Conservation (phyloP, 2,113 vertebrate genomes). For the Chloropsis hardwickii region DNA sequence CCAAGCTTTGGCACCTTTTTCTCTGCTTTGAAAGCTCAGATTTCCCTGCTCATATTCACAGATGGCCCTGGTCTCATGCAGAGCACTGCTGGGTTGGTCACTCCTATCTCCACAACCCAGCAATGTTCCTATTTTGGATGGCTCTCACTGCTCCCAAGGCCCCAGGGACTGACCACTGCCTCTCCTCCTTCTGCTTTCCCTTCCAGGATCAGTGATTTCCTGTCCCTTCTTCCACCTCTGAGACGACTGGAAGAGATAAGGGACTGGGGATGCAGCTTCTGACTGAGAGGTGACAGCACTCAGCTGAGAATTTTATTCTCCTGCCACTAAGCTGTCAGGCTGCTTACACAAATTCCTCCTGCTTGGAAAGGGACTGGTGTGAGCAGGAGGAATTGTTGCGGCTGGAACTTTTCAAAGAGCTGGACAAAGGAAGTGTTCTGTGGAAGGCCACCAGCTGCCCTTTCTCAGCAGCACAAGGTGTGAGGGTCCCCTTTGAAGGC, state of each 20-base stretch:
- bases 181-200: background rate
- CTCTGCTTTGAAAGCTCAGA: background rate
- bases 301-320: background rate
- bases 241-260: too few species aligned
- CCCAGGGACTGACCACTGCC: fast-evolving
- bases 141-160: background rate
- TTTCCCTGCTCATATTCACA: background rate
- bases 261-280: too few species aligned
- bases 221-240: too few species aligned
- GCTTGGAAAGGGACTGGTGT: background rate
- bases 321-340: background rate
- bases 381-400: background rate
- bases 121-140: background rate
- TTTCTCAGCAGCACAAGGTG: background rate
- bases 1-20: background rate
- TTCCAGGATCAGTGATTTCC: too few species aligned
- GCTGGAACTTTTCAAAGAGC: background rate
- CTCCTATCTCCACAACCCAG: background rate
- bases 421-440: background rate
- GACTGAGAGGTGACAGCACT: too few species aligned
- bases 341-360: background rate
- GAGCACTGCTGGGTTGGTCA: background rate
- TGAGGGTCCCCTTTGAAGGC: background rate
- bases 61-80: fast-evolving
- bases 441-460: background rate